Base-by-base conservation (phyloP, 2,797 vertebrate genomes). In the Oreochromis mossambicus region DNA sequence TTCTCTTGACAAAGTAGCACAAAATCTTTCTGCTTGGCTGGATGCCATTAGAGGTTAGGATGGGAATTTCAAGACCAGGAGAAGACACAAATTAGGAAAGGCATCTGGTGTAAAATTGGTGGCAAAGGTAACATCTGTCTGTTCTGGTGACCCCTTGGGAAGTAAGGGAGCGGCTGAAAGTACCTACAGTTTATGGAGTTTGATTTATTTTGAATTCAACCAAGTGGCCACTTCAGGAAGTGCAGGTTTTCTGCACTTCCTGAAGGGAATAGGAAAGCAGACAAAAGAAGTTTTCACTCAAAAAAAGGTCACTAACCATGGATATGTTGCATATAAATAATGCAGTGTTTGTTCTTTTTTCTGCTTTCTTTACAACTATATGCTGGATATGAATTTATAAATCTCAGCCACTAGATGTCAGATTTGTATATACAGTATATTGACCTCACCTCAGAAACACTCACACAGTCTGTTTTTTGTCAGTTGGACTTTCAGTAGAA, bases 381-480 rank as follows among this genome's bases (percentile, higher is more conserved):
- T 14, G 4, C 78, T 79, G 61, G 2, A 5, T 19, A 1, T 48
- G 32, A 21, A 34, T 52, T 83, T 80, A 24, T 54, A 12, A 1
- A 19, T 4, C 15, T 83, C 68, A 48, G 70, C 93, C 95, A 95
- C 92, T 93, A 95, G 95, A 90, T 95, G 95, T 88, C 95, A 92
- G 88, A 58, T 87, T 82, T 89, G 92, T 88, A 83, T 66, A 32
- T 83, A 87, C 78, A 26, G 26, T 26, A 26, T 82, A 87, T 80
- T 3, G 6, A 48, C 43, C 11, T 51, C 26, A 76, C 43, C 6
- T 17, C 54, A 36, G 17, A 32, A 29, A 32, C 11, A 51, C 75
- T 75, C 38, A 15, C 11, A 15, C n/a, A 78, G 13, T 56, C 14
- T 76, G 50, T 19, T 4, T n/a, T 4, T 63, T 76, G 51, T 17